Evolutionary conservation across 1,140 invertebrate species (phyloP).

Genomic region (Drosophila willistoni): DNA sequence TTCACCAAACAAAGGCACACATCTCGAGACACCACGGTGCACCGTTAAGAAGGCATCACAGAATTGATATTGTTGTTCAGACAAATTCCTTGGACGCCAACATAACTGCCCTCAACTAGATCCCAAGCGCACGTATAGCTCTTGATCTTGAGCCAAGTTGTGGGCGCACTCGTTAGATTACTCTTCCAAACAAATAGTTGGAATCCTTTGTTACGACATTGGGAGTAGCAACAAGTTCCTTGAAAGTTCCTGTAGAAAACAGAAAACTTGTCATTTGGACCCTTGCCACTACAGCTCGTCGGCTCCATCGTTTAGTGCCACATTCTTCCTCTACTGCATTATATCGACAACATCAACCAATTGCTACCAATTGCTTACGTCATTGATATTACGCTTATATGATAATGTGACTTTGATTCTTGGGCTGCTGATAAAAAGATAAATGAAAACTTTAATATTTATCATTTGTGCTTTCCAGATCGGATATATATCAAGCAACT

Average conservation of each 20-base stretch:
- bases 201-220: constrained; percentile 84
- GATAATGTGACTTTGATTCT: constrained; percentile 6
- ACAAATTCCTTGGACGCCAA: constrained; percentile 90
- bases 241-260: constrained; percentile 55
- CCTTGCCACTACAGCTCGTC: constrained; percentile 88
- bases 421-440: constrained; percentile 13
- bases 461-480: too few species aligned
- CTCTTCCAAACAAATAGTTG: constrained; percentile 72
- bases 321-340: constrained; percentile 70
- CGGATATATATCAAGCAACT: too few species aligned
- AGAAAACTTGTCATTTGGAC: constrained; percentile 67
- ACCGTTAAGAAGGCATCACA: constrained; percentile 81
- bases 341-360: constrained; percentile 42
- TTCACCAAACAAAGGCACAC: too few species aligned
- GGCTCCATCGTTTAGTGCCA: constrained; percentile 84
- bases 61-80: constrained; percentile 84
- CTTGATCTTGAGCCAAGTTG: constrained; percentile 88
- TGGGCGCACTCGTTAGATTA: constrained; percentile 83
- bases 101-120: constrained; percentile 85
- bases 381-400: neutral
- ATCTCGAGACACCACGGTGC: too few species aligned
- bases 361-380: neutral
- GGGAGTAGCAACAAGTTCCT: constrained; percentile 71
- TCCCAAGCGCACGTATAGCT: constrained; percentile 86
- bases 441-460: too few species aligned